Evolutionary conservation across 2,113 vertebrate genomes (phyloP), one percentile per base, ranked within the genome.

Genomic region (Mohoua ochrocephala): DNA sequence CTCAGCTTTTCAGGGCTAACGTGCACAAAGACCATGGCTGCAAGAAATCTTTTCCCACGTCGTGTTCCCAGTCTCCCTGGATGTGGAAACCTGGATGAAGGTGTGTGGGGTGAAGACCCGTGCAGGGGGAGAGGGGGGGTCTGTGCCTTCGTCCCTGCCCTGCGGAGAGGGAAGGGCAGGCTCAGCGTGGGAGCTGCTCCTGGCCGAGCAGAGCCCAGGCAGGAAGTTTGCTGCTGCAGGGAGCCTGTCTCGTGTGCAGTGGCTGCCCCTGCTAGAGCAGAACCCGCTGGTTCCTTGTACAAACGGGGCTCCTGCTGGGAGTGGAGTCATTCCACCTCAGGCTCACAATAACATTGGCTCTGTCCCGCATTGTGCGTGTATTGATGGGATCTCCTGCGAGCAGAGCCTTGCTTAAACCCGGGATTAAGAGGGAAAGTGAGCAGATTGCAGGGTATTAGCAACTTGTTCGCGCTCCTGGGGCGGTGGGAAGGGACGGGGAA

Each of bases 231-330:
- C 12, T 67, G 47, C 44, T 13, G 10, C 82, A 42, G 94, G 92
- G 87, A 93, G 80, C 56, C 94, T 67, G 85, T 24, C 74, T 93
- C 35, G 1, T 81, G 91, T 91, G 94, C 39, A 87, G 93, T 14
- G 61, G 27, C 37, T 85, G 1, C 31, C 63, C 57, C 76, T 81
- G 67, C 77, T 67, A 26, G 84, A 76, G 82, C 73, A 93, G 89
- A 92, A 11, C 93, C 92, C 4, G 21, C 59, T 64, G 83, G 81
- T 57, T 73, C 91, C 95, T 81, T 42, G 56, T 52, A 33, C 84
- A 95, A 89, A 95, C 20, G 91, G 92, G 73, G 95, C 87, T 97
- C 96, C 95, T 93, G 97, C 96, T 96, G 95, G 63, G 95, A 95
- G 71, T 20, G 16, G 37, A 93, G 91, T 54, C 8, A 8, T 74